Evolutionary conservation across 2,888 invertebrate genomes (phyloP), one percentile per base, ranked within the genome.

Genomic region (Celastrina argiolus): DNA sequence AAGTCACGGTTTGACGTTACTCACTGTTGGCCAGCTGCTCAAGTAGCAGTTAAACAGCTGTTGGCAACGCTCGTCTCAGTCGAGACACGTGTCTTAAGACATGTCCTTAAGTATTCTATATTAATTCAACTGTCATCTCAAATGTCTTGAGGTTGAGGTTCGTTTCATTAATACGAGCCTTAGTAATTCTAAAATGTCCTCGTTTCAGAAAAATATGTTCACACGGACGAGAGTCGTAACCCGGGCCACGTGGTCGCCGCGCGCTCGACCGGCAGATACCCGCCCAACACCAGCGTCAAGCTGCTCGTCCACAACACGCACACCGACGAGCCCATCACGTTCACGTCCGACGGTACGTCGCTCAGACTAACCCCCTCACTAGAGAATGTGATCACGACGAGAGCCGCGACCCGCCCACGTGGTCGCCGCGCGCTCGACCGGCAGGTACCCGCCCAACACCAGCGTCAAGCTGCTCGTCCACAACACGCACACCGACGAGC

Each of bases 161-260:
- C n/a, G n/a, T n/a, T n/a, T n/a, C n/a, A n/a, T n/a, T n/a, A n/a
- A n/a, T n/a, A n/a, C n/a, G n/a, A n/a, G n/a, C n/a, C 10, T 28
- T 42, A 5, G 26, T 41, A 18, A 31, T 4, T 31, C 28, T 12
- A 16, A 6, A 63, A 28, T 59, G 8, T 68, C 22, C 2, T 39
- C 64, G 34, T 56, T 63, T 88, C 82, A 93, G 95, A 92, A 84
- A 94, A 94, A 76, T 98, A 96, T 84, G 92, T 93, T 0, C 93
- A 95, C 78, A 93, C 94, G 65, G 96, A 98, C 82, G 92, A 92
- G 22, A 92, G 88, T 68, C 96, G 96, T 14, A 98, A 99, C 88
- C 94, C 96, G 51, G 98, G 98, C 0, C 94, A 97, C 78, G 95
- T 98, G 68, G 94, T 97, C 70, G 98, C 98, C 73, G 95, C 97